A percentile compares a stretch with the other conserved stretches of the same genome.
Evolutionary conservation across 2,113 vertebrate species (phyloP).

Genomic region (Prinia subflava): DNA sequence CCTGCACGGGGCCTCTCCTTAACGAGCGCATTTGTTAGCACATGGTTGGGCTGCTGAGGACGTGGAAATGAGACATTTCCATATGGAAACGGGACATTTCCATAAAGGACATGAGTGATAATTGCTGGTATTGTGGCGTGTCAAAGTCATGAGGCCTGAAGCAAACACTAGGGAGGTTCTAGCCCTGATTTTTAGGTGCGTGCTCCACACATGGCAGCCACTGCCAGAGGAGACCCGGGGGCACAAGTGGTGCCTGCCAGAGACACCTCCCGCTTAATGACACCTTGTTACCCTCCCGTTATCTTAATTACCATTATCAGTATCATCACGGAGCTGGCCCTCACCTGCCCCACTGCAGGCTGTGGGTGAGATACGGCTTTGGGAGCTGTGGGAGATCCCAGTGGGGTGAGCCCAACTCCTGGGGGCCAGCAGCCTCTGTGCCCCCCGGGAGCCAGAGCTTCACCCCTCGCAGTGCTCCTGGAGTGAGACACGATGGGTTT

Average conservation of each 20-base stretch:
- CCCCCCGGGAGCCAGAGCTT: rapidly evolving
- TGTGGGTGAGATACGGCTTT: rapidly evolving
- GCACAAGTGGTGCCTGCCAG: not conserved
- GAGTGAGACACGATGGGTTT: not conserved
- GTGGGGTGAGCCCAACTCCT: not conserved
- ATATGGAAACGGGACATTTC: not conserved
- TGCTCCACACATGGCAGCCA: not conserved
- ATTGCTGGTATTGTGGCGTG: not conserved
- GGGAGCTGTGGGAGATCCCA: rapidly evolving
- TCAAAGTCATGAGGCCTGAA: not conserved
- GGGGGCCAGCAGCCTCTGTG: not conserved
- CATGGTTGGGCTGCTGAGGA: not conserved
- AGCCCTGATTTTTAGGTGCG: not conserved
- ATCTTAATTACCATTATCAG: not conserved
- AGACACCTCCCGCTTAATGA: not conserved
- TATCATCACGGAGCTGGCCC: not conserved
- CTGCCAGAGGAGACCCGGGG: not conserved
- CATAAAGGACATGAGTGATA: not conserved
- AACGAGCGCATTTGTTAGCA: not conserved
- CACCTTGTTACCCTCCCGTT: not conserved
- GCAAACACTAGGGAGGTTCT: not conserved
- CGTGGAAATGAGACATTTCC: not conserved
- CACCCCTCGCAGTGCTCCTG: rapidly evolving
- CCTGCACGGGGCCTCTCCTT: rapidly evolving
- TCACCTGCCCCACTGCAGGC: rapidly evolving